phyloP scores from a whole-genome alignment of 2,888 invertebrate species.

The Oxystoma pomonae region DNA sequence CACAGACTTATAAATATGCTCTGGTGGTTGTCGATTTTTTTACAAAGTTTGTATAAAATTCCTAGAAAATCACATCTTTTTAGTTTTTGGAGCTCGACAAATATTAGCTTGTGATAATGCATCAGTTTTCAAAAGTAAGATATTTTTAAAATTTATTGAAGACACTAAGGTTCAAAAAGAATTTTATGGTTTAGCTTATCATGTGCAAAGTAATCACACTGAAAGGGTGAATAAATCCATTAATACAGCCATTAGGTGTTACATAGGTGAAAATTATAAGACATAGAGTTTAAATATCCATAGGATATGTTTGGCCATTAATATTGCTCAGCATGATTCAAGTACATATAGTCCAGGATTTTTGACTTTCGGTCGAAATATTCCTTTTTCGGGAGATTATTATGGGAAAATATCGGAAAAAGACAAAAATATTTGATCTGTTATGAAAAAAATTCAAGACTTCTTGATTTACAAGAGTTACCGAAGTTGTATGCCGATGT shows the following conservation, averaged over 20 bases:
- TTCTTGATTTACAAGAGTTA: not conserved
- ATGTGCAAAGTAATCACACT: not conserved
- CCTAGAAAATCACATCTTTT: not conserved
- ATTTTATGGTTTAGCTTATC: not conserved
- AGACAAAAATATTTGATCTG: not conserved
- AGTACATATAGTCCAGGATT: not conserved
- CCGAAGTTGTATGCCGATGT: not conserved
- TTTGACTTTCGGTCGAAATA: not conserved
- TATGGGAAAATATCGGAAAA: not conserved
- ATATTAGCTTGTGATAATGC: too few species aligned
- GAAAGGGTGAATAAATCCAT: not conserved
- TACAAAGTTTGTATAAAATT: not conserved
- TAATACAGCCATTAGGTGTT: not conserved
- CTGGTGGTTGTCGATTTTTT: not conserved
- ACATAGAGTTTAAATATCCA: not conserved
- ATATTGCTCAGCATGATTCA: not conserved
- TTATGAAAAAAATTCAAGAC: not conserved
- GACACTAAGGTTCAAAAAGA: not conserved
- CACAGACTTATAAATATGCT: not conserved
- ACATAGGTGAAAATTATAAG: not conserved
- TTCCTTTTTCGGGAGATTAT: not conserved
- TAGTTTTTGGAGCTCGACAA: too few species aligned
- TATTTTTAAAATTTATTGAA: too few species aligned
- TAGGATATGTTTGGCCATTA: not conserved
- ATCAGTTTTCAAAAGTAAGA: too few species aligned